Evolutionary conservation across 53 echinoderm and acorn worm genomes (phyloP).

Genomic region (Henricia sp.): DNA sequence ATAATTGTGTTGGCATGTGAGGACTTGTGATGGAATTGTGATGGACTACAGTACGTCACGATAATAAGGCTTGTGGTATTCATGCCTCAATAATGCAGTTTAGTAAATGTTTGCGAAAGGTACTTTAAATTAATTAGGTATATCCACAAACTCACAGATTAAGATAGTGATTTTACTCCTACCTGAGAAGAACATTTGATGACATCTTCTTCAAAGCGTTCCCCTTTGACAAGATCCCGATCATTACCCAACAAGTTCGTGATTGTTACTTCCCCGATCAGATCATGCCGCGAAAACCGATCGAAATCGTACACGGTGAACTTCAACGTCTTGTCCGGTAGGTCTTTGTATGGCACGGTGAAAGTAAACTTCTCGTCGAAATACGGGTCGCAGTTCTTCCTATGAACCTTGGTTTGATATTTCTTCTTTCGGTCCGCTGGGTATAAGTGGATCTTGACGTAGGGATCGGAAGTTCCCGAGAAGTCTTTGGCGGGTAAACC

Average conservation of each 20-base stretch:
- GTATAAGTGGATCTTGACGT: slow-evolving; percentile 94
- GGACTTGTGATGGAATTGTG: too few species aligned
- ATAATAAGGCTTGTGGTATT: too few species aligned
- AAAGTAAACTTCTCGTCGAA: slow-evolving; percentile 96
- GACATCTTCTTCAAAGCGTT: slow-evolving; percentile 82
- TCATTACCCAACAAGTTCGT: slow-evolving; percentile 80
- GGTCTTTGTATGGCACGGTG: slow-evolving; percentile 87
- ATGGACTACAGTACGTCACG: too few species aligned
- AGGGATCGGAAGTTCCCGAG: slow-evolving; percentile 96
- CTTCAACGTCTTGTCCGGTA: slow-evolving; percentile 86
- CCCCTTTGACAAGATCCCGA: slow-evolving; percentile 81
- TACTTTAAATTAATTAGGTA: too few species aligned
- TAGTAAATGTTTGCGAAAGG: too few species aligned
- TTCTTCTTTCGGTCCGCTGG: slow-evolving; percentile 93
- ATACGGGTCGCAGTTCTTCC: slow-evolving; percentile 92
- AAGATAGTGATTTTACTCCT: too few species aligned
- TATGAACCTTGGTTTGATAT: slow-evolving; percentile 97
- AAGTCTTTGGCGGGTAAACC: slow-evolving; percentile 92
- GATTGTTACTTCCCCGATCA: slow-evolving; percentile 91
- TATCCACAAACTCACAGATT: too few species aligned
- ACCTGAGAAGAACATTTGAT: slow-evolving; percentile 84
- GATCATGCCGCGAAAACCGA: slow-evolving; percentile 94
- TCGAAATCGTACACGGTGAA: slow-evolving; percentile 98
- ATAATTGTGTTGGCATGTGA: too few species aligned
- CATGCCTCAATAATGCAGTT: too few species aligned